A percentile compares a stretch with the other conserved stretches of the same genome.
Conservation (phyloP, 2,797 vertebrate species). For the Typhlichthys eigenmanni region DNA sequence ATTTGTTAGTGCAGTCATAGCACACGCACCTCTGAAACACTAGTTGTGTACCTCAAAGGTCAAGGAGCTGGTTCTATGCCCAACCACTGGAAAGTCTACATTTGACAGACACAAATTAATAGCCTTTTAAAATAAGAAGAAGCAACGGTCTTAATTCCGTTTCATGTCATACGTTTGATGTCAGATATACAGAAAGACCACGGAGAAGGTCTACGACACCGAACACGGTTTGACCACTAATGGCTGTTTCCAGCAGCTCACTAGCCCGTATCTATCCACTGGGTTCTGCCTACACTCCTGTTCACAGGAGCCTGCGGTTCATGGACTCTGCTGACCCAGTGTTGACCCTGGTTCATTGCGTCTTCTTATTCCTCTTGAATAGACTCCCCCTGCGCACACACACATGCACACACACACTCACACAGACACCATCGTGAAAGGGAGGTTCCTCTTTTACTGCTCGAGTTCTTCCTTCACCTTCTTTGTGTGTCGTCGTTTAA, state of each 20-base stretch:
- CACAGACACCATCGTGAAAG: slow-evolving; percentile 66
- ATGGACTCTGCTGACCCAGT: slow-evolving; percentile 89
- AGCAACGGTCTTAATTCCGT: slow-evolving; percentile 4
- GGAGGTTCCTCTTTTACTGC: slow-evolving; percentile 73
- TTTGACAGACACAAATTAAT: slow-evolving; percentile 41
- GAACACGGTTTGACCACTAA: slow-evolving; percentile 10
- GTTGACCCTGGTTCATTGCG: slow-evolving; percentile 82
- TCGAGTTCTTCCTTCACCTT: slow-evolving; percentile 73
- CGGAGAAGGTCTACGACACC: too few species aligned
- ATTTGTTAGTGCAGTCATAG: slow-evolving; percentile 40
- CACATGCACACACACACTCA: slow-evolving; percentile 73
- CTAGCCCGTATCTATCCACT: slow-evolving; percentile 33
- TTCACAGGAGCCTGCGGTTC: slow-evolving; percentile 71
- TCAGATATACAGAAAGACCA: too few species aligned
- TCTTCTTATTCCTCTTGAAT: slow-evolving; percentile 65
- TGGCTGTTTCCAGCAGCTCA: slow-evolving; percentile 34
- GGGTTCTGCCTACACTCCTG: slow-evolving; percentile 56
- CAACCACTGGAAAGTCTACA: slow-evolving; percentile 53
- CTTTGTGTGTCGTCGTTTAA: slow-evolving; percentile 77
- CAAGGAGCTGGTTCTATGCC: slow-evolving; percentile 58
- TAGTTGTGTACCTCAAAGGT: slow-evolving; percentile 60
- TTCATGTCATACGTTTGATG: neutral
- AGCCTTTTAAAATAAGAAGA: slow-evolving; percentile 30
- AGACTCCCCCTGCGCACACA: slow-evolving; percentile 67
- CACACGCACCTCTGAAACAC: slow-evolving; percentile 34